These are phyloP conservation scores for Meteorus sp. DNA, from an alignment of 1,140 invertebrate species.

Conservation along the genomic window DNA sequence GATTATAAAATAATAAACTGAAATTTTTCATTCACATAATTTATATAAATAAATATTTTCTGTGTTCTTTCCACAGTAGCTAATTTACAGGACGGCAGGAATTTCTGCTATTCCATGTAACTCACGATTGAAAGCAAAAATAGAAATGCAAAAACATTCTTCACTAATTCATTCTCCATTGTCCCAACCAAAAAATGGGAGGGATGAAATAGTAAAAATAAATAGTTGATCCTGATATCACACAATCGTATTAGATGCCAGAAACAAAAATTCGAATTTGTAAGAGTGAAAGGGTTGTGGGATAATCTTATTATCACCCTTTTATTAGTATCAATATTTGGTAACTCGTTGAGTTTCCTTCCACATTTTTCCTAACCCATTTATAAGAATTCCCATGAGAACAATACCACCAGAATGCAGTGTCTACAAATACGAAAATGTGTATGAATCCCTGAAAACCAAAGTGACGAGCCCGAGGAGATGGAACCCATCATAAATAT, in stretches of 20 bases:
- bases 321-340: not conserved
- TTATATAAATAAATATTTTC: conserved; percentile 1
- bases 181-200: no score
- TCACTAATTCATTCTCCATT: no score
- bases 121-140: no score
- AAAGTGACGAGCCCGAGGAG: not conserved
- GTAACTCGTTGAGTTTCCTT: not conserved
- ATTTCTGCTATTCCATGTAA: no score
- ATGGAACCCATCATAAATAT: no score
- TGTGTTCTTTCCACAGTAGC: no score
- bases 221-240: no score
- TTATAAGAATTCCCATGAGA: not conserved
- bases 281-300: not conserved
- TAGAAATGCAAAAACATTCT: no score
- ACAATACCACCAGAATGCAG: not conserved
- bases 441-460: not conserved
- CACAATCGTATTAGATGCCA: no score
- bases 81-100: no score
- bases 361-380: not conserved
- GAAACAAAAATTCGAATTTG: no score
- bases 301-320: not conserved
- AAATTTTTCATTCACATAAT: not conserved
- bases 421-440: not conserved
- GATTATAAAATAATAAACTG: conserved; percentile 20
- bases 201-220: no score